Evolutionary conservation across 2,888 invertebrate genomes (phyloP), one percentile per base, ranked within the genome.

Genomic region (Stenichneumon culpator): DNA sequence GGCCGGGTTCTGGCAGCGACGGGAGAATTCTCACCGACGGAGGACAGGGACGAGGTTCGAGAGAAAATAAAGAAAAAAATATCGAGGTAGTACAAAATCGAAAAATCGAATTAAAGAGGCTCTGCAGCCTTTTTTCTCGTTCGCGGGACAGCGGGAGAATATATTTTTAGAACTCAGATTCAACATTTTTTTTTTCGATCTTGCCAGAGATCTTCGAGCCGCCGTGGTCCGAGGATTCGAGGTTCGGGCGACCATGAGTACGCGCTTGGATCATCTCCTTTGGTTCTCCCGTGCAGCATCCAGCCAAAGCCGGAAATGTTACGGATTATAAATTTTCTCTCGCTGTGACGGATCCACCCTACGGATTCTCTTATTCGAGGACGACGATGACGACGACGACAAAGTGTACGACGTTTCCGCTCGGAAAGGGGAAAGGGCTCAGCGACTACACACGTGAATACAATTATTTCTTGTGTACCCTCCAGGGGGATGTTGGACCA

Each of bases 261-360:
- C 57, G 47, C 52, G 50, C 50, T 72, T 52, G 44, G 25, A 67
- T 57, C 28, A 16, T 54, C 44, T 14, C 36, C 9, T 57, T 63
- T 25, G 14, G 54, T 68, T 63, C 16, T 82, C 47, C 63, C 54
- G 36, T 28, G 77, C 36, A 39, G 54, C 32, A 47, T 32, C 54
- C 67, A 44, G 69, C 65, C 77, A 77, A 54, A 89, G 88, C 90
- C 91, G 92, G 92, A 92, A 90, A 88, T 89, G 91, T 92, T 87
- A 89, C 88, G 92, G 90, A 88, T 90, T 90, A 89, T 92, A 92
- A 92, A 92, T 86, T 90, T 89, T 79, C 77, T 81, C 80, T 44
- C 72, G 69, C 74, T 60, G 52, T 68, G 82, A 65, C 79, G 68
- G 67, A 84, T 57, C 81, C 79, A 68, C 82, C 85, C 84, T 81